Base-by-base conservation (phyloP, 64 coral and sea anemone species). In the Astreopora myriophthalma region DNA sequence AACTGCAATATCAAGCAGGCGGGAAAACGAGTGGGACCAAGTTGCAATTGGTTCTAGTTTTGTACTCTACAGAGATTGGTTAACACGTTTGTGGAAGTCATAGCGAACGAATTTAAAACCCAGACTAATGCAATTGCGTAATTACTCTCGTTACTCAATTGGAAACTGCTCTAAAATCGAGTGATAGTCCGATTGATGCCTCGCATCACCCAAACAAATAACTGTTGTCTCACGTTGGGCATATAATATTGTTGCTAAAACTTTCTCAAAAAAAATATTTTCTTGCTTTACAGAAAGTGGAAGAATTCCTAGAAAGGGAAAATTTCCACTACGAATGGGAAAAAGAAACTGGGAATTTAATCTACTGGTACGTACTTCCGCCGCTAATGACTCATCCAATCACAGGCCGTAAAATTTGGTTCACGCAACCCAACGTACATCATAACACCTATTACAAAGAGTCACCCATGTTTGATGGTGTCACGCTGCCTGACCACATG, bases 391-490 rank as follows among this genome's bases (percentile, higher is more conserved):
- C 72, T 37, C 93, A 98, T 80, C 93, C 93, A 65, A 48, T 48
- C 44, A 98, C 89, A 35, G 96, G 96, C n/a, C 90, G 90, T 52
- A 55, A 85, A 37, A 75, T 95, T 14, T 98, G 96, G 96, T 98
- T 98, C 31, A 98, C 89, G 38, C 93, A 98, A 82, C 42, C 87
- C 9, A 82, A 88, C 44, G 86, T 93, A 3, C 89, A 95, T 46
- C 96, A 95, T 29, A 94, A 92, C 69, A 90, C 89, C 2, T 98
- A 93, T 58, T 95, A 88, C 86, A 93, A 79, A 33, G 90, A 98
- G 17, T 93, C 85, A 24, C 96, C 93, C 1, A 93, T 92, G 93
- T 98, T 90, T 72, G 79, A 93, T 24, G 90, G 79, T 34, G 76
- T 88, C 12, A 80, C 46, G 5, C 30, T 98, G 29, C 80, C 90